Percentiles rank a stretch among this genome's conserved stretches.
Conservation (phyloP, 2,888 invertebrate genomes). For the Drosophila nr. perissopoda region DNA sequence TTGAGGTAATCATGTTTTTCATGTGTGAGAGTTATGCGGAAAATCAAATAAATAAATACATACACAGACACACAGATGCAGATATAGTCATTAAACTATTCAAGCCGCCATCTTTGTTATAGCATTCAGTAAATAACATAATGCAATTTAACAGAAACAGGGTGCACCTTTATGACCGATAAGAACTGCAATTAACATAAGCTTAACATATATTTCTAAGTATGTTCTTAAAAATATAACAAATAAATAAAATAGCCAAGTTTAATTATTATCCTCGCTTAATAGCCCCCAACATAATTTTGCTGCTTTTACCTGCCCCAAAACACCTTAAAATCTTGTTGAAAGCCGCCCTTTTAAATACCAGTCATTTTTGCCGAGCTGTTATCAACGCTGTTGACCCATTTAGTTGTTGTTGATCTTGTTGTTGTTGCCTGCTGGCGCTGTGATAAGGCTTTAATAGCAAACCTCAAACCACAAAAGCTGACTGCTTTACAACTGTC, state of each 20-base stretch:
- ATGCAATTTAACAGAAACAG: neutral
- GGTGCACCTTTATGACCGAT: neutral
- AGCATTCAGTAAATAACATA: neutral
- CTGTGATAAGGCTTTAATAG: conserved; percentile 58
- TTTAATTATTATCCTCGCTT: neutral
- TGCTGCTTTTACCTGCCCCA: conserved; percentile 24
- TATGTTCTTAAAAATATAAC: neutral
- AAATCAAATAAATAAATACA: conserved; percentile 55
- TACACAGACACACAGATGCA: conserved; percentile 16
- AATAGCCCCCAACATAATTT: neutral
- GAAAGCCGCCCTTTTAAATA: conserved; percentile 27
- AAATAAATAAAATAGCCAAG: neutral
- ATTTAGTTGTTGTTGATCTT: conserved; percentile 43
- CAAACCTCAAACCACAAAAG: conserved; percentile 12
- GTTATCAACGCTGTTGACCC: conserved; percentile 71
- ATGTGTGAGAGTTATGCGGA: conserved; percentile 38
- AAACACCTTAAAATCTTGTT: conserved; percentile 46
- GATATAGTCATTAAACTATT: conserved; percentile 37
- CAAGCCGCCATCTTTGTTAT: conserved; percentile 4
- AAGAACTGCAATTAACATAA: neutral
- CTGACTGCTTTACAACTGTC: conserved; percentile 20
- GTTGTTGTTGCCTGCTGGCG: conserved; percentile 39
- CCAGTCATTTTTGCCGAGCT: conserved; percentile 7
- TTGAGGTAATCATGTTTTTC: conserved; percentile 71
- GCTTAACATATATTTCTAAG: neutral